A percentile compares a stretch with the other conserved stretches of the same genome.
Conservation (phyloP, 2,113 vertebrate genomes). For the Turnix velox region DNA sequence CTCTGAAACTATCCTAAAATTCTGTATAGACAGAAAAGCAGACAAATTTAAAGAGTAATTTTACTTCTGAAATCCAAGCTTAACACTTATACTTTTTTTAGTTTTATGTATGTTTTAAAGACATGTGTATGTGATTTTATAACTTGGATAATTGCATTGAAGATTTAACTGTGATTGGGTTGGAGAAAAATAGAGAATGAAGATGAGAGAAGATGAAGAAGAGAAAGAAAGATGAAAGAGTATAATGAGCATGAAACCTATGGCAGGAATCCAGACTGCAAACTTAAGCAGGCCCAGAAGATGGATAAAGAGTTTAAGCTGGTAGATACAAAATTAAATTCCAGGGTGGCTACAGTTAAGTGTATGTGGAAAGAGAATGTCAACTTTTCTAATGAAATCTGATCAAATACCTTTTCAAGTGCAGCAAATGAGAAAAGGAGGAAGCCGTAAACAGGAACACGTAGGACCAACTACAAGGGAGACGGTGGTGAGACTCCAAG, state of each 20-base stretch:
- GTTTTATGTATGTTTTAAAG: neutral
- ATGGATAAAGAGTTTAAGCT: neutral
- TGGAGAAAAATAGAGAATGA: neutral
- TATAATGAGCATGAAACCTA: neutral
- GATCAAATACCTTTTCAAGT: neutral
- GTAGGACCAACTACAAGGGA: neutral
- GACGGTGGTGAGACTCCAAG: neutral
- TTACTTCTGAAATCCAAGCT: conserved; percentile 17
- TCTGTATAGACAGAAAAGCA: neutral
- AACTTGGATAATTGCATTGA: neutral
- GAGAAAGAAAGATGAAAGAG: neutral
- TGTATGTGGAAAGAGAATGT: neutral
- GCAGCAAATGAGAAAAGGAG: neutral
- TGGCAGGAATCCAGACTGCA: neutral
- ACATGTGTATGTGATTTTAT: neutral
- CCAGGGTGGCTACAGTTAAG: neutral
- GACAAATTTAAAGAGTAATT: neutral
- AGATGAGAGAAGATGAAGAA: neutral
- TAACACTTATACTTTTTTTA: neutral
- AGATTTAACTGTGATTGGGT: neutral
- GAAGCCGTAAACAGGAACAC: neutral
- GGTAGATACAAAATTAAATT: neutral
- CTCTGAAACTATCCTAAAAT: neutral
- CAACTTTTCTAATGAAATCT: neutral
- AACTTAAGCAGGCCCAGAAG: neutral